Conservation (phyloP, 2,888 invertebrate species). For the Leptinotarsa juncta region DNA sequence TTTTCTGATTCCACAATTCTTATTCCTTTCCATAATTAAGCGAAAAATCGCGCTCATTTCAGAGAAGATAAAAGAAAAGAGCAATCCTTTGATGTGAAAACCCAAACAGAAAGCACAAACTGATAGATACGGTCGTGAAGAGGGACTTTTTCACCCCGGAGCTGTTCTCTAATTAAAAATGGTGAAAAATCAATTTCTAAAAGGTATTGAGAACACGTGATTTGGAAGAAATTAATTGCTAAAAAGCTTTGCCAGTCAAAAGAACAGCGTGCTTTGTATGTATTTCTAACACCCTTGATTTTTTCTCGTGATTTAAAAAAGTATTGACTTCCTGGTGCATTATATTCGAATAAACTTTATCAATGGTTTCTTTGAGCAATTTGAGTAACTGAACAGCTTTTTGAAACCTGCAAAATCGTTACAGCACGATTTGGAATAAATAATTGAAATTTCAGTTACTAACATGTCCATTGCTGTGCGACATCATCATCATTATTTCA, state of each 20-base stretch:
- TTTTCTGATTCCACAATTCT: conserved; percentile 34
- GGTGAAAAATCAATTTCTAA: conserved; percentile 58
- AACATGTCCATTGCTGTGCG: too few species aligned
- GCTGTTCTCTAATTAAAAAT: conserved; percentile 59
- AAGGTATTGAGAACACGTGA: conserved; percentile 61
- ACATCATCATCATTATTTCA: too few species aligned
- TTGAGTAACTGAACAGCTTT: too few species aligned
- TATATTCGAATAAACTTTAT: too few species aligned
- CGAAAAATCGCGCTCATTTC: conserved; percentile 51
- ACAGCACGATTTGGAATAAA: too few species aligned
- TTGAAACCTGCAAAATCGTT: too few species aligned
- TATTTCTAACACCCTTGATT: conserved; percentile 39
- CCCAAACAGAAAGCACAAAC: conserved; percentile 55
- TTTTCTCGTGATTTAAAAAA: conserved; percentile 12
- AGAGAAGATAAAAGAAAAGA: conserved; percentile 56
- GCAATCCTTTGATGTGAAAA: conserved; percentile 58
- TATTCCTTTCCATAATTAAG: conserved; percentile 47
- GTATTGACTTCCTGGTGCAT: not conserved
- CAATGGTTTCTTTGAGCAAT: too few species aligned
- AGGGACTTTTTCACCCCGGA: conserved; percentile 47
- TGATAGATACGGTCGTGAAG: conserved; percentile 54
- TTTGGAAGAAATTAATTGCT: conserved; percentile 63
- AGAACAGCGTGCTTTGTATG: conserved; percentile 43
- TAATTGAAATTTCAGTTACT: too few species aligned
- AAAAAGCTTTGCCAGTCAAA: conserved; percentile 44